phyloP scores from a whole-genome alignment of 2,888 invertebrate genomes.

The Nomada ruficornis region DNA sequence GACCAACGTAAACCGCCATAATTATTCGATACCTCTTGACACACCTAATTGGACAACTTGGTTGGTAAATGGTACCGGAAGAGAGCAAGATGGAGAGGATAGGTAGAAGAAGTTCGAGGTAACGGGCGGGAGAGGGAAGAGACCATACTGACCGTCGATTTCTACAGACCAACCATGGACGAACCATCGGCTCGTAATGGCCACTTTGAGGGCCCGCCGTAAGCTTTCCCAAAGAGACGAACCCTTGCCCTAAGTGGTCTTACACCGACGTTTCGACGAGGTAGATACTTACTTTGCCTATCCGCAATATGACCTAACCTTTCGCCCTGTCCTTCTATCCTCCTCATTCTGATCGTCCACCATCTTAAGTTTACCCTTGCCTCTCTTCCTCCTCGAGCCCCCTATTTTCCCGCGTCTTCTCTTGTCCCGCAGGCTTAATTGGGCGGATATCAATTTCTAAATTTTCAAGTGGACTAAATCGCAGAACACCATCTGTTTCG shows the following conservation, averaged over 20 bases:
- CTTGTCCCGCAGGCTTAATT: conserved; percentile 64
- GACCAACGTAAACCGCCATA: conserved; percentile 64
- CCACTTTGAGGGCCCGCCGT: conserved; percentile 81
- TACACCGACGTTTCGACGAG: conserved; percentile 76
- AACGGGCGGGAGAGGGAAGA: conserved; percentile 42
- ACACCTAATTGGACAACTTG: conserved; percentile 79
- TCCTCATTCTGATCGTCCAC: conserved; percentile 21
- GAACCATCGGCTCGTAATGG: conserved; percentile 79
- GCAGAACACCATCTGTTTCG: background rate
- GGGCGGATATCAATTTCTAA: conserved; percentile 71
- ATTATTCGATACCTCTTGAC: conserved; percentile 71
- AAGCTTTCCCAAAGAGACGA: conserved; percentile 79
- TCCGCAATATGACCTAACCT: conserved; percentile 76
- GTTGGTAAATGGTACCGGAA: conserved; percentile 68
- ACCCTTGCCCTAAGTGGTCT: conserved; percentile 79
- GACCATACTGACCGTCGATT: conserved; percentile 70
- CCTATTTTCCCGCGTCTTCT: conserved; percentile 26
- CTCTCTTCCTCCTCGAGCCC: conserved; percentile 10
- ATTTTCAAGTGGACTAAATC: conserved; percentile 12
- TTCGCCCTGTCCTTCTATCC: conserved; percentile 58
- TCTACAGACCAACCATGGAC: conserved; percentile 71
- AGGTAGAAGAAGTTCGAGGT: conserved; percentile 45
- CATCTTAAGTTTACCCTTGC: conserved; percentile 27
- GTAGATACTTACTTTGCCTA: conserved; percentile 78
- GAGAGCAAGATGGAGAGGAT: conserved; percentile 59